Conservation (phyloP, 2,888 invertebrate species). For the Agrilus cyanescens region DNA sequence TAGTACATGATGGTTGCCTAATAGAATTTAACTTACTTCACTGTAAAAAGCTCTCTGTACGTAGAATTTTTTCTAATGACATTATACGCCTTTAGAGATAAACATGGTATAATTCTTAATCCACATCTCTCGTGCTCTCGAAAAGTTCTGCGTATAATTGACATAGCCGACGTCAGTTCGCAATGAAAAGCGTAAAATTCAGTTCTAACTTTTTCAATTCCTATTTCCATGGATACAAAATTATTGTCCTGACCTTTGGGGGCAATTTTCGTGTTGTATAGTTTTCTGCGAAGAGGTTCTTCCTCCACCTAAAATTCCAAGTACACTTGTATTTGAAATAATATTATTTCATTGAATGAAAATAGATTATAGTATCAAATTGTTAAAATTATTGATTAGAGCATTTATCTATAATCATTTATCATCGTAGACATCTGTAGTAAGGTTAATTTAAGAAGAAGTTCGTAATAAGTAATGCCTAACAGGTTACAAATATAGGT, state of each 20-base stretch:
- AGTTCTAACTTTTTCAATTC: conserved; percentile 44
- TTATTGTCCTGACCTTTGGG: conserved; percentile 44
- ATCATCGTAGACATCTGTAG: too few relatives aligned
- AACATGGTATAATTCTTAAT: conserved; percentile 47
- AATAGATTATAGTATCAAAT: not conserved
- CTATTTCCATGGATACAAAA: conserved; percentile 48
- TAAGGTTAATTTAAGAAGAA: too few relatives aligned
- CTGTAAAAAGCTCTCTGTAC: conserved; percentile 42
- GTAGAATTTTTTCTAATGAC: conserved; percentile 42
- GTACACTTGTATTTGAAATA: too few relatives aligned
- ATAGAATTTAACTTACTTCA: conserved; percentile 34
- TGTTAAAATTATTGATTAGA: too few relatives aligned
- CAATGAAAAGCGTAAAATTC: conserved; percentile 58
- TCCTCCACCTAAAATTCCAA: conserved; percentile 42
- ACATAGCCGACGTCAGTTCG: conserved; percentile 53
- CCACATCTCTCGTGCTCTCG: conserved; percentile 60
- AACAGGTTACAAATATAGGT: too few relatives aligned
- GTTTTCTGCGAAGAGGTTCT: conserved; percentile 46
- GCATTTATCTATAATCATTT: too few relatives aligned
- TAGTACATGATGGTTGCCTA: too few relatives aligned
- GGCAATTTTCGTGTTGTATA: conserved; percentile 50
- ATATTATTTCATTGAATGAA: not conserved
- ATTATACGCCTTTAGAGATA: conserved; percentile 43
- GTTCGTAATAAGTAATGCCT: too few relatives aligned
- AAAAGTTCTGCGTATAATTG: conserved; percentile 53